These are phyloP conservation scores for Hozukius guyotensis DNA, from an alignment of 2,797 vertebrate genomes.

Conservation along the genomic window DNA sequence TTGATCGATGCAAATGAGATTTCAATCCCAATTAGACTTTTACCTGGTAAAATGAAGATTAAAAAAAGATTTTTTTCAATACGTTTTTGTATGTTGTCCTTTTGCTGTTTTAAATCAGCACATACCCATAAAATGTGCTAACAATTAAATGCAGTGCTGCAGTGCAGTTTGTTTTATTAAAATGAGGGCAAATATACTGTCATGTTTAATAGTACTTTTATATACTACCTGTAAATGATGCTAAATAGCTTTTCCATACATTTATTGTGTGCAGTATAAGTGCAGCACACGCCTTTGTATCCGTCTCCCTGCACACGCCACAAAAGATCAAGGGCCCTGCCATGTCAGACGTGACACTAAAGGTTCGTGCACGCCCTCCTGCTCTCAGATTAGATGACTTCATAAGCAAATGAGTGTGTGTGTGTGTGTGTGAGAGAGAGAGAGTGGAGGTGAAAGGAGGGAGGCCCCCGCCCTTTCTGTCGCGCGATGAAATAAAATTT, in stretches of 20 bases:
- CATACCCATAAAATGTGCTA: no score
- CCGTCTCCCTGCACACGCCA: conserved; percentile 6
- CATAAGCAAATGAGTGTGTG: conserved; percentile 85
- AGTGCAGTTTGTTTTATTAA: not conserved
- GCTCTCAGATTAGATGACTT: conserved; percentile 88
- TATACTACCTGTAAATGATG: conserved; percentile 24
- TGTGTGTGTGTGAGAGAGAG: conserved; percentile 83
- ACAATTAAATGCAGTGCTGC: no score
- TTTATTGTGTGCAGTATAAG: conserved; percentile 19
- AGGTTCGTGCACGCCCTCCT: conserved; percentile 81
- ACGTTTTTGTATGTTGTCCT: accelerated
- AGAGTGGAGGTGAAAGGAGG: conserved; percentile 76
- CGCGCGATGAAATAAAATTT: conserved; percentile 93
- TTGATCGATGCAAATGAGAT: not conserved
- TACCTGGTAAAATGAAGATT: not conserved
- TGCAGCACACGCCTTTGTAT: conserved; percentile 16
- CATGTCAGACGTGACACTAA: conserved; percentile 64
- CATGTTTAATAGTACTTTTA: not conserved
- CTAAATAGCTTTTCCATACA: conserved; percentile 17
- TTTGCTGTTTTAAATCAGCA: not conserved
- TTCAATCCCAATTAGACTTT: not conserved
- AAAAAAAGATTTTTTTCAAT: not conserved
- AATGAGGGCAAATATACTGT: not conserved
- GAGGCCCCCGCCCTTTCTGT: conserved; percentile 35
- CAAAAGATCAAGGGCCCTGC: conserved; percentile 57